phyloP scores from a whole-genome alignment of 1,140 invertebrate species.

The Drosophila lacertosa region DNA sequence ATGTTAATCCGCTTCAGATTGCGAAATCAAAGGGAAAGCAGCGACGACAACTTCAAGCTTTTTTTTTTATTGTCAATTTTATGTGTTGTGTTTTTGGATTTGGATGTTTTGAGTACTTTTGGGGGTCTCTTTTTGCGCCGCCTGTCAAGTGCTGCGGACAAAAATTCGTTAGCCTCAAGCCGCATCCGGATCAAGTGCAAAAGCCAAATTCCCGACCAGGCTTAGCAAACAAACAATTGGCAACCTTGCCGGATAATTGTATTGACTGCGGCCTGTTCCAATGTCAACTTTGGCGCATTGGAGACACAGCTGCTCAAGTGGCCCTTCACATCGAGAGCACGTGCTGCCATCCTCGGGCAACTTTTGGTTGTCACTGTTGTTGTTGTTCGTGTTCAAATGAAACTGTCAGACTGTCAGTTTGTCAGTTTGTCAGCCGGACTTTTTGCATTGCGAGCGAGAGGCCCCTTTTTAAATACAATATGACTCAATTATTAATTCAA shows the following conservation, averaged over 20 bases:
- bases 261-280: slow-evolving; percentile 27
- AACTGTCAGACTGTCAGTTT: neutral
- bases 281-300: slow-evolving; percentile 60
- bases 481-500: slow-evolving; percentile 81
- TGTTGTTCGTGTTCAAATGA: neutral
- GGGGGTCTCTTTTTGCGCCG: slow-evolving; percentile 29
- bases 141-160: slow-evolving; percentile 67
- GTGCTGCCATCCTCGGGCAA: slow-evolving; percentile 52
- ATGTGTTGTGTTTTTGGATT: slow-evolving; percentile 55
- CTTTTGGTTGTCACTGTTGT: neutral
- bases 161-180: slow-evolving; percentile 35
- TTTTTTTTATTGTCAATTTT: slow-evolving; percentile 47
- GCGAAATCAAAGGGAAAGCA: slow-evolving; percentile 65
- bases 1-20: slow-evolving; percentile 46
- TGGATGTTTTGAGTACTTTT: slow-evolving; percentile 45
- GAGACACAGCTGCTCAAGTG: slow-evolving; percentile 48
- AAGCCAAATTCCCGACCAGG: neutral
- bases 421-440: neutral
- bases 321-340: slow-evolving; percentile 50
- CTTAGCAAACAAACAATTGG: slow-evolving; percentile 34
- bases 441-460: slow-evolving; percentile 23
- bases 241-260: slow-evolving; percentile 31
- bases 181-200: slow-evolving; percentile 26
- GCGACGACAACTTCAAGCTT: neutral
- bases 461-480: slow-evolving; percentile 55